Conservation (phyloP, 2,113 vertebrate species). For the Suncus etruscus region DNA sequence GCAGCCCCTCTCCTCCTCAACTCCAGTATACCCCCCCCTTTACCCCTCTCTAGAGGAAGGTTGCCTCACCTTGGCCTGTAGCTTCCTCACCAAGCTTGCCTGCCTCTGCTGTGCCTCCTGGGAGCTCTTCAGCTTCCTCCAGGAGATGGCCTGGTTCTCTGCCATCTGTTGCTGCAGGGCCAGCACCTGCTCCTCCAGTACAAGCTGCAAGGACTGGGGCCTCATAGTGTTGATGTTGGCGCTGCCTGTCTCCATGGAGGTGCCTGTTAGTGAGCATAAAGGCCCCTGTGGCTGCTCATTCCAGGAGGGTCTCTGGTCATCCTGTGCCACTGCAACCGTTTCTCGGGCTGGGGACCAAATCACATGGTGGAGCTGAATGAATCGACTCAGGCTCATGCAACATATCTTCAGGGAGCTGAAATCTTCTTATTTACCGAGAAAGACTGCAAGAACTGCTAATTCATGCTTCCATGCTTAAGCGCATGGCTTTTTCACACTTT, state of each 20-base stretch:
- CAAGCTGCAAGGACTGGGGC: constrained; percentile 68
- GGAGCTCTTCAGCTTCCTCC: constrained; percentile 87
- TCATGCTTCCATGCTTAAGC: neutral
- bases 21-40: neutral
- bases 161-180: constrained; percentile 83
- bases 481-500: neutral
- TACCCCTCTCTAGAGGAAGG: neutral
- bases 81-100: constrained; percentile 90
- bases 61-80: constrained; percentile 91
- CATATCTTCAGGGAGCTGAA: neutral
- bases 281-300: neutral
- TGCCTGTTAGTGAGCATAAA: neutral
- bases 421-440: neutral
- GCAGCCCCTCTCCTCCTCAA: neutral
- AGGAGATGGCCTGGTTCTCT: constrained; percentile 86
- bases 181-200: constrained; percentile 81
- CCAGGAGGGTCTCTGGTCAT: constrained; percentile 30
- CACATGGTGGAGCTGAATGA: constrained; percentile 24
- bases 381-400: constrained; percentile 25
- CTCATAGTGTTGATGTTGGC: constrained; percentile 69
- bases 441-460: neutral
- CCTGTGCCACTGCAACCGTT: neutral
- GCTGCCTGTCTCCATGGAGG: constrained; percentile 78
- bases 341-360: constrained; percentile 72
- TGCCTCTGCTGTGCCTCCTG: constrained; percentile 91